phyloP scores from a whole-genome alignment of 2,797 vertebrate species.

The Hoplostethus mediterraneus region DNA sequence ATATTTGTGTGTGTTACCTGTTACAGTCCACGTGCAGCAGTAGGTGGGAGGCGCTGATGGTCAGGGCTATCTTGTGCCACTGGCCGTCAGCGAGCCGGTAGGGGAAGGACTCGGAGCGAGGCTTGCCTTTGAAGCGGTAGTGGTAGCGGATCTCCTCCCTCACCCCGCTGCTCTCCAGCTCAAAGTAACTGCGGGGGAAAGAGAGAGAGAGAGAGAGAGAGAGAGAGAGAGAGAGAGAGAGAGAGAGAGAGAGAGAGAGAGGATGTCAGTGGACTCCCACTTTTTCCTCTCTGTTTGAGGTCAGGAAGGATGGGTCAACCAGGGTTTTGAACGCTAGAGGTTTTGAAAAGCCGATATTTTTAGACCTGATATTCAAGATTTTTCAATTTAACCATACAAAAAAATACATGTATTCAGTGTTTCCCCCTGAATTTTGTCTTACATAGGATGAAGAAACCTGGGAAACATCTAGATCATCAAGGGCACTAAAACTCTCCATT shows the following conservation, averaged over 20 bases:
- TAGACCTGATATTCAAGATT: too few relatives aligned
- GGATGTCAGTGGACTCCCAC: conserved; percentile 13
- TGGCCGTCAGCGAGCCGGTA: conserved; percentile 94
- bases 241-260: conserved; percentile 30
- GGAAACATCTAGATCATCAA: too few relatives aligned
- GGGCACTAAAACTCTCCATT: too few relatives aligned
- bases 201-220: conserved; percentile 36
- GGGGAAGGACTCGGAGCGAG: conserved; percentile 91
- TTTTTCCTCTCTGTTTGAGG: neutral
- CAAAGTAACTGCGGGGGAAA: conserved; percentile 90
- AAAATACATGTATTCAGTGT: too few relatives aligned
- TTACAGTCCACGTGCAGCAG: conserved; percentile 95
- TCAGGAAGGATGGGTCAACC: neutral
- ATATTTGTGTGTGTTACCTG: conserved; percentile 81
- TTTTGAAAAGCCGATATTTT: too few relatives aligned
- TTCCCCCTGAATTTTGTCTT: too few relatives aligned
- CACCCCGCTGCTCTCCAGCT: conserved; percentile 95
- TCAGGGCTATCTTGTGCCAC: conserved; percentile 93
- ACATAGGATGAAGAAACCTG: too few relatives aligned
- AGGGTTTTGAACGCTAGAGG: neutral
- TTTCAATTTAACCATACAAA: too few relatives aligned
- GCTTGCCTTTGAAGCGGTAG: conserved; percentile 90
- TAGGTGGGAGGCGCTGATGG: conserved; percentile 91
- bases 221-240: conserved; percentile 36
- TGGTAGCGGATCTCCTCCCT: conserved; percentile 94